phyloP scores from a whole-genome alignment of 2,888 invertebrate species.

The Dryadula phaetusa region DNA sequence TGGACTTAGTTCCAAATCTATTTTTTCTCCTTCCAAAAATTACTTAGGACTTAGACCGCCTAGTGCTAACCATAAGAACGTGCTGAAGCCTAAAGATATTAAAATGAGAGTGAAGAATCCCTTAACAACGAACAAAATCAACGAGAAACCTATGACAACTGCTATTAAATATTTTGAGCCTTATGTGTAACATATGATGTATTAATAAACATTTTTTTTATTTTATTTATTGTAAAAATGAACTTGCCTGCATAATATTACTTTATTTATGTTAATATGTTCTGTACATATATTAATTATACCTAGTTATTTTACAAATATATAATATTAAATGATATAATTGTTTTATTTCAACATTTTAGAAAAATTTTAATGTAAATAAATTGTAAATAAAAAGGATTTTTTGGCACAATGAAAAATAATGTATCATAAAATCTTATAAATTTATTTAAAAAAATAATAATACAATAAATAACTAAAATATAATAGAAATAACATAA shows the following conservation, averaged over 20 bases:
- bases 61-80: conserved; percentile 89
- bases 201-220: conserved; percentile 50
- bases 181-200: conserved; percentile 67
- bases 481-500: background rate
- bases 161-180: conserved; percentile 84
- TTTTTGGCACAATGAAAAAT: background rate
- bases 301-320: conserved; percentile 65
- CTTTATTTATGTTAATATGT: conserved; percentile 68
- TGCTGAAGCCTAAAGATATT: conserved; percentile 90
- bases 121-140: conserved; percentile 84
- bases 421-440: background rate
- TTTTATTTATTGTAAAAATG: conserved; percentile 78
- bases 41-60: conserved; percentile 82
- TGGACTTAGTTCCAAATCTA: conserved; percentile 91
- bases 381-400: background rate
- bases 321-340: conserved; percentile 52
- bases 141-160: conserved; percentile 83
- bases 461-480: background rate
- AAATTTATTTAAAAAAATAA: background rate
- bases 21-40: conserved; percentile 82
- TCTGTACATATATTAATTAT: conserved; percentile 73
- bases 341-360: conserved; percentile 29
- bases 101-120: conserved; percentile 89
- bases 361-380: background rate
- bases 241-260: conserved; percentile 83